Evolutionary conservation across 2,797 vertebrate species (phyloP).

Genomic region (Loriculus beryllinus): DNA sequence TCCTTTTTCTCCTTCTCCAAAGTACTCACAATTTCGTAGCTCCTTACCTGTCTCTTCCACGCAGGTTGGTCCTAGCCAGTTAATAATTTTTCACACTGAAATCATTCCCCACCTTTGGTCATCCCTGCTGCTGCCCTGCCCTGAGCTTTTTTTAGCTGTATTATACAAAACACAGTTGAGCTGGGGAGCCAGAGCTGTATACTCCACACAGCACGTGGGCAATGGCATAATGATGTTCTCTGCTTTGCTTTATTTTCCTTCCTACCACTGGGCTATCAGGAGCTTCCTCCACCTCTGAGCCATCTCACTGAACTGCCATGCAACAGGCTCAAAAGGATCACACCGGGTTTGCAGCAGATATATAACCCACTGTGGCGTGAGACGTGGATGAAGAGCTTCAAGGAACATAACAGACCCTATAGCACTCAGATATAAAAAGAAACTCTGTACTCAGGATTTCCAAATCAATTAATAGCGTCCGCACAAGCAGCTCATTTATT

Average conservation of each 20-base stretch:
- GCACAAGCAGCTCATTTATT: neutral
- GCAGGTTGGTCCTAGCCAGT: neutral
- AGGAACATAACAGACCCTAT: neutral
- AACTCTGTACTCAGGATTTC: neutral
- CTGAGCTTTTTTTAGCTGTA: neutral
- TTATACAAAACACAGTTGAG: neutral
- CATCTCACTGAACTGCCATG: neutral
- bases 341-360: neutral
- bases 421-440: neutral
- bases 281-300: neutral
- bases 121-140: neutral
- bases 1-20: neutral
- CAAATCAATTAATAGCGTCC: neutral
- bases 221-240: neutral
- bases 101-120: neutral
- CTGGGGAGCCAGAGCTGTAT: neutral
- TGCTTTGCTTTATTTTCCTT: slow-evolving; percentile 13
- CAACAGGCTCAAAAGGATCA: neutral
- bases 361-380: neutral
- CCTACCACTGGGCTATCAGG: neutral
- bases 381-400: neutral
- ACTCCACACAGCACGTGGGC: neutral
- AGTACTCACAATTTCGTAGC: neutral
- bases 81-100: neutral
- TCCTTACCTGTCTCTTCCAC: neutral